Base-by-base conservation (phyloP, 2,113 vertebrate genomes). In the Argyrosomus japonicus region DNA sequence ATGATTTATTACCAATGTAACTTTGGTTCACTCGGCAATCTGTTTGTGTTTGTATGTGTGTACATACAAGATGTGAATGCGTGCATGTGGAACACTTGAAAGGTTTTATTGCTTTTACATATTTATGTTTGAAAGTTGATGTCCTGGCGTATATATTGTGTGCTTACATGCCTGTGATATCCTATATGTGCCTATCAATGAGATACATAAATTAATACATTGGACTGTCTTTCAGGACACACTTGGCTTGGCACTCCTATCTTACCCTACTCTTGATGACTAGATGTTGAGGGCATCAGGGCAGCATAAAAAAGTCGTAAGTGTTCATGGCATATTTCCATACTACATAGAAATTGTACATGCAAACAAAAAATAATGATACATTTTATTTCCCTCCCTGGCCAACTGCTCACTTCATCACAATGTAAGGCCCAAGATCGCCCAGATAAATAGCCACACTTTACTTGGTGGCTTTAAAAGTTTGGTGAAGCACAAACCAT, bases 1-100 rank as follows among this genome's bases (percentile, higher is more conserved):
- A 88, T 87, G 60, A 91, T 91, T 79, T 87, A 90, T 89, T 86
- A 84, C 60, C 68, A 18, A n/a, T 15, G 3, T 50, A 68, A 77
- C 67, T 79, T 75, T 50, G 45, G 61, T 73, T 68, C 40, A 73
- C 58, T 79, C 69, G 60, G 45, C 53, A 81, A 53, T 87, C 45
- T 60, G 73, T 27, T 58, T 17, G 23, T 60, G 25, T 75, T 5
- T 40, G 32, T 51, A 17, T 73, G n/a, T 58, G 25, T 84, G 3
- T 48, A 32, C 67, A 17, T 48, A 40, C 48, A 50, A 61, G 36
- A 81, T 76, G 57, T 27, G 32, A 79, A 58, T 7, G 25, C 10
- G 21, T 65, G 47, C 54, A 77, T 18, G 3, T 51, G 23, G 43
- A 19, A 43, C 51, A 51, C n/a, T 54, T 25, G 25, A 79, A 62